Percentiles rank a stretch among this genome's conserved stretches.
Conservation (phyloP, 2,888 invertebrate genomes). For the Andricus quercusramuli region DNA sequence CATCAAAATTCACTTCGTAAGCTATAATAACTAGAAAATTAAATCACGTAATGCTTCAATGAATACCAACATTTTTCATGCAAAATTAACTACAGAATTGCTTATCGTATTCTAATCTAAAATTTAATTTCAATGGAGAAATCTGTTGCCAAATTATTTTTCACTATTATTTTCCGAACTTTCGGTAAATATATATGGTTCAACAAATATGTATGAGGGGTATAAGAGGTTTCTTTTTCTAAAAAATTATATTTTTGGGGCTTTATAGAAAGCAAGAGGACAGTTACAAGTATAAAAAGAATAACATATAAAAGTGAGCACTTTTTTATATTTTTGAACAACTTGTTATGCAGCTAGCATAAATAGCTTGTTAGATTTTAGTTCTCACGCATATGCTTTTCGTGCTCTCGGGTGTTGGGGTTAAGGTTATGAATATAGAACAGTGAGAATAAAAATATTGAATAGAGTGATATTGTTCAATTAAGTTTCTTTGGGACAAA, state of each 20-base stretch:
- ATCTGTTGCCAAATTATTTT: not conserved
- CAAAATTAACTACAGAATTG: slow-evolving; percentile 10
- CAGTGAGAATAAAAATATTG: too few species aligned
- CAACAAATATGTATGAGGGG: too few species aligned
- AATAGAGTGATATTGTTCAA: too few species aligned
- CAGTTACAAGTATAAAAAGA: too few species aligned
- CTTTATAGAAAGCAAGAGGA: too few species aligned
- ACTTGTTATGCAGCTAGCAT: too few species aligned
- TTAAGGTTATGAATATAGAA: slow-evolving; percentile 45
- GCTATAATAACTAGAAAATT: slow-evolving; percentile 23
- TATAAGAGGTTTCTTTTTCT: too few species aligned
- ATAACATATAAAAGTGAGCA: too few species aligned
- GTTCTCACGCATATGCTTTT: slow-evolving; percentile 54
- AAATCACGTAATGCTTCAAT: slow-evolving; percentile 37
- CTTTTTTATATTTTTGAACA: too few species aligned
- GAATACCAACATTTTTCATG: slow-evolving; percentile 22
- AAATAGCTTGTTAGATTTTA: slow-evolving; percentile 32
- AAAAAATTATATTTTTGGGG: too few species aligned
- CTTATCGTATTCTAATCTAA: not conserved
- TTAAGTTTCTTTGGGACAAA: too few species aligned
- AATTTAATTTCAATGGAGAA: not conserved
- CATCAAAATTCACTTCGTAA: slow-evolving; percentile 31
- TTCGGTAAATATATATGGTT: not conserved
- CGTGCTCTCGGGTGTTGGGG: slow-evolving; percentile 52
- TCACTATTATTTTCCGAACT: not conserved